Evolutionary conservation across 2,113 vertebrate genomes (phyloP).

Genomic region (Heliornis fulica): DNA sequence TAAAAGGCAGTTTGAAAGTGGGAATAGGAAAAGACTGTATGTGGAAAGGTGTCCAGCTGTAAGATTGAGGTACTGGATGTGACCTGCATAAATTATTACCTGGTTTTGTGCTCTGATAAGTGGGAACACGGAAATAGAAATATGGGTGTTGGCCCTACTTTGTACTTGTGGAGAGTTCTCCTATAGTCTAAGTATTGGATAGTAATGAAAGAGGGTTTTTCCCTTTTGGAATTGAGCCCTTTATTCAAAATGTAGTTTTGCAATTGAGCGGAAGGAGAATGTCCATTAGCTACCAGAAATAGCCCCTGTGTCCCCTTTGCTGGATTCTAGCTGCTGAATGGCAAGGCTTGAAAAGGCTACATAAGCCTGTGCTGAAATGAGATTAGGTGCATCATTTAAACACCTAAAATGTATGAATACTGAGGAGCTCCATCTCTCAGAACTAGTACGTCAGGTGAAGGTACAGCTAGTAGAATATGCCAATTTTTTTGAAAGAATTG

Average conservation of each 20-base stretch:
- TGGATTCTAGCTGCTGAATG: neutral
- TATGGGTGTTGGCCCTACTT: neutral
- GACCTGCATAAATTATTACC: neutral
- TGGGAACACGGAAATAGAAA: neutral
- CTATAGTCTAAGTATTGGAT: neutral
- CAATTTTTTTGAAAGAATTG: neutral
- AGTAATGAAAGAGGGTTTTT: neutral
- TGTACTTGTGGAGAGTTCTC: neutral
- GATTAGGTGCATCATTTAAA: neutral
- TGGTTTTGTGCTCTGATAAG: neutral
- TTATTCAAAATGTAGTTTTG: slow-evolving; percentile 4
- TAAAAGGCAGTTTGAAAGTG: neutral
- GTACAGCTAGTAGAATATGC: neutral
- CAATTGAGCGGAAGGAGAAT: neutral
- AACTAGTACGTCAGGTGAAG: neutral
- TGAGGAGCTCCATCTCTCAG: neutral
- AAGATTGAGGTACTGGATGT: neutral
- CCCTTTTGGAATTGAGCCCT: neutral
- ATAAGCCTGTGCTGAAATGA: neutral
- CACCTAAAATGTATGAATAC: neutral
- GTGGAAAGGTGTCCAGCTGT: neutral
- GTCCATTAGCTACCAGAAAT: slow-evolving; percentile 11
- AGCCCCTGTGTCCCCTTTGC: neutral
- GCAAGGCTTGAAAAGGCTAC: neutral
- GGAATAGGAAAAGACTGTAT: neutral